phyloP scores from a whole-genome alignment of 2,797 vertebrate genomes.

The Galagoides demidoff region DNA sequence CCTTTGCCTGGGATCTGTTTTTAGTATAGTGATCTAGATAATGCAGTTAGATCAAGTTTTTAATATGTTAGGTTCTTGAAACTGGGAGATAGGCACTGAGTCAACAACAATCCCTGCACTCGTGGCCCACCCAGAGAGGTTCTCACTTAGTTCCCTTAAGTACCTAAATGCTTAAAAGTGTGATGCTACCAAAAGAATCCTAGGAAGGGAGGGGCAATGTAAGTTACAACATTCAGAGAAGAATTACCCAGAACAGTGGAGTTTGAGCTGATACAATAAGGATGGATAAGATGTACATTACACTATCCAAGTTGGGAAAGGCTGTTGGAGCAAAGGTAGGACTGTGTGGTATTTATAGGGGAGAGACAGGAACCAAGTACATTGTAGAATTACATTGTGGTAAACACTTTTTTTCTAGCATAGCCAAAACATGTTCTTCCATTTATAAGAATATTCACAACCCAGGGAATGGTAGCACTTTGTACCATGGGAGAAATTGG shows the following conservation, averaged over 20 bases:
- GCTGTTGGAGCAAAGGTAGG: background rate
- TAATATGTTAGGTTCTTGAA: conserved; percentile 31
- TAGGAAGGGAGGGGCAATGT: background rate
- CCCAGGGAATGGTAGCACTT: background rate
- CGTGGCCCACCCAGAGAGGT: background rate
- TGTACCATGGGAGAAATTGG: background rate
- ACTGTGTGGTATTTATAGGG: background rate
- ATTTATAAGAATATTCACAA: conserved; percentile 38
- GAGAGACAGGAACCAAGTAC: background rate
- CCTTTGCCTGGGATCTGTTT: conserved; percentile 5
- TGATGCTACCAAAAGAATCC: background rate
- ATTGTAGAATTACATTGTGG: background rate
- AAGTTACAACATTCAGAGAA: conserved; percentile 22
- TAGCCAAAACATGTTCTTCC: background rate
- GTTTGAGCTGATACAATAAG: background rate
- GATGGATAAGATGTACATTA: conserved; percentile 7
- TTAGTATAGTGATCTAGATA: background rate
- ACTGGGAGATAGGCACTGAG: background rate
- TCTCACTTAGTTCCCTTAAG: background rate
- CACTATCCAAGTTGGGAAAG: background rate
- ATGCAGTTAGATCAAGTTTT: conserved; percentile 6
- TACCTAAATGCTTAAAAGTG: background rate
- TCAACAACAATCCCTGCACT: background rate
- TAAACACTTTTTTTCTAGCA: background rate
- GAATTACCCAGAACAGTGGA: background rate